These are phyloP conservation scores for Tiliacea aurago DNA, from an alignment of 2,888 invertebrate species.

Conservation along the genomic window DNA sequence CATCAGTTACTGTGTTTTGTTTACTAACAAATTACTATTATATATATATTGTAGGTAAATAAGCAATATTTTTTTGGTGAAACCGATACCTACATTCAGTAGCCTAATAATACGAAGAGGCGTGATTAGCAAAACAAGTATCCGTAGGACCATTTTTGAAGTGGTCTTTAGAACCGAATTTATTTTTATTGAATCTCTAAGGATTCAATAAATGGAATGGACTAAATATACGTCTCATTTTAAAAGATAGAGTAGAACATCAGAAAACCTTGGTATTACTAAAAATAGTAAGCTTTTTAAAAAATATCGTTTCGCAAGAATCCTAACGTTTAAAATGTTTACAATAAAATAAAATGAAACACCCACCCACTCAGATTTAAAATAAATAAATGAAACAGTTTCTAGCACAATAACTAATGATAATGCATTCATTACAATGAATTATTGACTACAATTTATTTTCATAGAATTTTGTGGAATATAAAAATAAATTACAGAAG, in stretches of 20 bases:
- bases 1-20: too few species aligned
- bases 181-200: too few species aligned
- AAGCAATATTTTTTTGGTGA: neutral
- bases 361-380: slow-evolving; percentile 3
- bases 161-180: too few species aligned
- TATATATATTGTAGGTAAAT: too few species aligned
- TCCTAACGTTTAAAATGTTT: slow-evolving; percentile 12
- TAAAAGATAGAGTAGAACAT: neutral
- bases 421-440: slow-evolving; percentile 34
- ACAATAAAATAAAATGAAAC: slow-evolving; percentile 21
- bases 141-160: neutral
- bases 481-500: neutral
- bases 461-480: neutral
- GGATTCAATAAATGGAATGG: neutral
- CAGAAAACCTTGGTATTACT: neutral
- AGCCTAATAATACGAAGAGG: neutral
- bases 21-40: too few species aligned
- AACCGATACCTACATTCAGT: neutral
- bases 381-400: slow-evolving; percentile 21
- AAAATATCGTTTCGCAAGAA: neutral
- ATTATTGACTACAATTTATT: slow-evolving; percentile 21
- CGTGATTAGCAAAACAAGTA: neutral
- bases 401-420: slow-evolving; percentile 33
- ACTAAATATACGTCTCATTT: neutral
- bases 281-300: neutral